Conservation (phyloP, 2,888 invertebrate species). For the Chymomyza procnemis region DNA sequence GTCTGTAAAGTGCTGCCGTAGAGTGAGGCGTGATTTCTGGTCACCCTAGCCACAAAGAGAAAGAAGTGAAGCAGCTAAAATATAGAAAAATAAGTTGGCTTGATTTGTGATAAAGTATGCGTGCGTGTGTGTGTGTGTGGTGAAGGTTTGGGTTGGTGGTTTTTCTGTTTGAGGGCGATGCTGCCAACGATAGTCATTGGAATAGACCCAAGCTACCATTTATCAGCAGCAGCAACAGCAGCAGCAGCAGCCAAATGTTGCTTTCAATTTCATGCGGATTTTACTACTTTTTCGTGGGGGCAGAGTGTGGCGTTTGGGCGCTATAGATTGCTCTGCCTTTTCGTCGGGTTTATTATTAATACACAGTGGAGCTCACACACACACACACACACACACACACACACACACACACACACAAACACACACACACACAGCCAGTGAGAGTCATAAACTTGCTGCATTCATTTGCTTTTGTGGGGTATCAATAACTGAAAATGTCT, state of each 20-base stretch:
- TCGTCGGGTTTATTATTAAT: constrained; percentile 63
- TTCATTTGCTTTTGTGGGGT: constrained; percentile 46
- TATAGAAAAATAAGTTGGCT: constrained; percentile 52
- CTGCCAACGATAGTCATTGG: constrained; percentile 23
- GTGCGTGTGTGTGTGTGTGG: constrained; percentile 53
- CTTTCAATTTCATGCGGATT: constrained; percentile 64
- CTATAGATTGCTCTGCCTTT: constrained; percentile 12
- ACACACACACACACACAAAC: constrained; percentile 10
- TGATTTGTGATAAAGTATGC: constrained; percentile 72
- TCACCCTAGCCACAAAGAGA: constrained; percentile 1
- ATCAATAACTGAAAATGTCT: constrained; percentile 75
- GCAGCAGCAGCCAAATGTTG: constrained; percentile 45
- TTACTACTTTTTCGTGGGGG: constrained; percentile 45
- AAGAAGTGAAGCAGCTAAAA: not conserved
- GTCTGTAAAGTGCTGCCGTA: constrained; percentile 36
- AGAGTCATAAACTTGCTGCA: constrained; percentile 59
- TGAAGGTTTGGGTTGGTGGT: too few relatives aligned
- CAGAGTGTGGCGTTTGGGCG: too few relatives aligned
- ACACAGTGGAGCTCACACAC: constrained; percentile 16
- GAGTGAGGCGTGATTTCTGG: constrained; percentile 60
- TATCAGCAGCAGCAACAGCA: constrained; percentile 49
- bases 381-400: constrained; percentile 3
- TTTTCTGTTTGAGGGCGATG: constrained; percentile 33
- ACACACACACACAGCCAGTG: not conserved
- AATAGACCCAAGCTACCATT: constrained; percentile 37